A percentile compares a stretch with the other conserved stretches of the same genome.
These are phyloP conservation scores for Pteruthius melanotis DNA, from an alignment of 2,113 vertebrate genomes.

Conservation along the genomic window DNA sequence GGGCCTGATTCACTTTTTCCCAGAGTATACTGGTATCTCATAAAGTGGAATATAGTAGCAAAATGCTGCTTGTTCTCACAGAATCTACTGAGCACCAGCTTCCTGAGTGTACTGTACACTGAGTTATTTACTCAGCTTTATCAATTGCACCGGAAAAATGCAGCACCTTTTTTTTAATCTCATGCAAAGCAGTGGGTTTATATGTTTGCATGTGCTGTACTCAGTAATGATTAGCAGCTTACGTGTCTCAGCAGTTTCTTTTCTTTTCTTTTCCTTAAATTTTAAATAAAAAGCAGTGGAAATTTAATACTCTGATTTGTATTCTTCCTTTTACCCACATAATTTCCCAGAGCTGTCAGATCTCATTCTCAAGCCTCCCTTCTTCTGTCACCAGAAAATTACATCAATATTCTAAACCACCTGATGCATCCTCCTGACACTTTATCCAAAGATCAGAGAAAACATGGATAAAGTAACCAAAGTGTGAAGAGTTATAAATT, in stretches of 20 bases:
- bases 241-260: neutral
- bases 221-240: neutral
- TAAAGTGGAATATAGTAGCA: neutral
- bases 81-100: neutral
- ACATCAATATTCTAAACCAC: neutral
- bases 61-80: neutral
- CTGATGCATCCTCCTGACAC: neutral
- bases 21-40: neutral
- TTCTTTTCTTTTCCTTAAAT: neutral
- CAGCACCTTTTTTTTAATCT: neutral
- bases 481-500: neutral
- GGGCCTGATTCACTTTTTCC: neutral
- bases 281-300: neutral
- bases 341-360: conserved; percentile 14
- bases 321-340: neutral
- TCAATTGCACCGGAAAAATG: neutral
- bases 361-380: neutral
- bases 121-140: neutral
- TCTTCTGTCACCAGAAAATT: conserved; percentile 4
- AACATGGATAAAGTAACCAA: neutral
- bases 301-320: neutral
- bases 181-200: neutral
- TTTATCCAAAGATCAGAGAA: neutral
- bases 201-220: neutral
- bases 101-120: neutral